phyloP scores from a whole-genome alignment of 1,140 invertebrate species.

The Papilio aristodemus region DNA sequence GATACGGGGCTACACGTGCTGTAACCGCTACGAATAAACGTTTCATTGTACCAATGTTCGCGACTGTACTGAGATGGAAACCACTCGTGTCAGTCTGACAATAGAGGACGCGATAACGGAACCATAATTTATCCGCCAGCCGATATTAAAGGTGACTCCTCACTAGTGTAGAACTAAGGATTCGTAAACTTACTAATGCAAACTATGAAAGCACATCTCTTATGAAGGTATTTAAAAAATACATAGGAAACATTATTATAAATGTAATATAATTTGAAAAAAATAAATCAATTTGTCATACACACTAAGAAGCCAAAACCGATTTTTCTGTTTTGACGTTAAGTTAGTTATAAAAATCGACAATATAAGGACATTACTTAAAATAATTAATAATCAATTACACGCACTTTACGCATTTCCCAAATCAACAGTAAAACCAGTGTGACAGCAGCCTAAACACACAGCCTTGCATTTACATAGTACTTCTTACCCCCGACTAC shows the following conservation, averaged over 20 bases:
- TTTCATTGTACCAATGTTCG: neutral
- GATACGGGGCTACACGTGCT: neutral
- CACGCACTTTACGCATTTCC: too few relatives aligned
- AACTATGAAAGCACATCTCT: too few relatives aligned
- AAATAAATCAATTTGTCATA: too few relatives aligned
- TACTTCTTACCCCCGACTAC: slow-evolving; percentile 39
- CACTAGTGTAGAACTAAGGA: slow-evolving; percentile 2
- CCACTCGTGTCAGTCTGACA: slow-evolving; percentile 37
- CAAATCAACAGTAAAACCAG: neutral
- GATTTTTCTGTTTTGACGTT: too few relatives aligned
- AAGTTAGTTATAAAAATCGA: too few relatives aligned
- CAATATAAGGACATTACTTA: too few relatives aligned
- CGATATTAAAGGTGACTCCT: slow-evolving; percentile 22
- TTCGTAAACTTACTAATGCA: neutral
- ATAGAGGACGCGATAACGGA: slow-evolving; percentile 38
- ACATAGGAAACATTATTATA: too few relatives aligned
- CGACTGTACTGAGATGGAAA: slow-evolving; percentile 12
- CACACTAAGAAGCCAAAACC: too few relatives aligned
- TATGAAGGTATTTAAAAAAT: too few relatives aligned
- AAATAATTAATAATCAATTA: too few relatives aligned
- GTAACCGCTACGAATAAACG: neutral
- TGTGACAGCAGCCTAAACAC: slow-evolving; percentile 35
- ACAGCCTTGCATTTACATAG: slow-evolving; percentile 56
- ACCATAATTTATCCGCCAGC: slow-evolving; percentile 37
- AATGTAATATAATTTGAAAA: too few relatives aligned